These are phyloP conservation scores for Fistularia commersonii DNA, from an alignment of 2,797 vertebrate species.

Conservation along the genomic window DNA sequence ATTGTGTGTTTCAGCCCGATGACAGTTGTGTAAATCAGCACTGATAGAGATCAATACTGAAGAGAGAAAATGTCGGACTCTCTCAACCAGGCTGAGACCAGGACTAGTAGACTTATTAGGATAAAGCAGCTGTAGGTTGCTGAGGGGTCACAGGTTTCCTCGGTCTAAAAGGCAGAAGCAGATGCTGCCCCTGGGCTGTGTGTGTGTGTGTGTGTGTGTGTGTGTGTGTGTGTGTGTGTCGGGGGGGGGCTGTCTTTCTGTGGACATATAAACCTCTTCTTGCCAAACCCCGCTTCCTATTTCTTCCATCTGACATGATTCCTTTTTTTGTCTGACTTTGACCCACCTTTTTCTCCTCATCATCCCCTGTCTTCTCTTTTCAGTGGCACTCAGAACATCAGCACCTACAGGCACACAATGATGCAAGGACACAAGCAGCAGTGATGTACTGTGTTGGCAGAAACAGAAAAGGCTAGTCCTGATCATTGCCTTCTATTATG, in stretches of 20 bases:
- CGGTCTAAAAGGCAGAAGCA: conserved; percentile 39
- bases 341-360: too few species aligned
- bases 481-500: conserved; percentile 27
- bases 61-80: conserved; percentile 22
- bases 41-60: conserved; percentile 47
- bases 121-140: conserved; percentile 33
- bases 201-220: background rate
- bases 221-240: background rate
- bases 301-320: too few species aligned
- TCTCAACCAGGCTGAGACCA: conserved; percentile 18
- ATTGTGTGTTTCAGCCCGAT: conserved; percentile 28
- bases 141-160: conserved; percentile 30
- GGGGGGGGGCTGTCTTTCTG: background rate
- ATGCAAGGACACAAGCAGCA: conserved; percentile 47
- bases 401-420: conserved; percentile 46
- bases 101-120: conserved; percentile 43
- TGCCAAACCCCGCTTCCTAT: too few species aligned
- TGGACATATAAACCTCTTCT: background rate
- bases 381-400: conserved; percentile 37
- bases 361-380: conserved; percentile 7
- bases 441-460: conserved; percentile 43
- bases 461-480: conserved; percentile 34
- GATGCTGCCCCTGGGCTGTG: conserved; percentile 46
- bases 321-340: too few species aligned
- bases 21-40: conserved; percentile 43